Base-by-base conservation (phyloP, 2,888 invertebrate genomes). In the Sinodicranocentrus sp. region DNA sequence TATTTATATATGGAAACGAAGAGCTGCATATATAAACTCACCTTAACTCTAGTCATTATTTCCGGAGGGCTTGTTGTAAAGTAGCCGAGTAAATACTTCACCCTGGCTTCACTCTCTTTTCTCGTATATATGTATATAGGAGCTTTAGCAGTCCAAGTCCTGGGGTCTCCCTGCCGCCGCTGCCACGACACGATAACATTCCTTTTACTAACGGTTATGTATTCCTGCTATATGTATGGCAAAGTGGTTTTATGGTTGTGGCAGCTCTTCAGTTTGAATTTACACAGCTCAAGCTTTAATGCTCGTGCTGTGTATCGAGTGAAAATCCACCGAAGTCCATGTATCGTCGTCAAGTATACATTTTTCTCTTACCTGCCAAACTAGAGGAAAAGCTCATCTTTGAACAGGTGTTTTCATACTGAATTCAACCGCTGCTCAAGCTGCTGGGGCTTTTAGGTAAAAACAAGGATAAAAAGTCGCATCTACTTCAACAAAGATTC, bases 1-100 rank as follows among this genome's bases (percentile, higher is more conserved):
- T 57, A 59, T 72, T 63, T 63, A 63, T 63, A 63, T 44, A 28
- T 33, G 10, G 33, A 54, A n/a, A 28, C n/a, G 71, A 57, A 44
- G 28, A 71, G 57, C 57, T 71, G 48, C n/a, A n/a, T n/a, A n/a
- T n/a, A n/a, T n/a, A n/a, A 3, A 21, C 68, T 39, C 68, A 59
- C 59, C 61, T 61, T n/a, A 23, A 6, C 17, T 8, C 10, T n/a
- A 6, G 13, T 39, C 33, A 77, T 77, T 67, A 77, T 77, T 68
- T 57, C 77, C 77, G n/a, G 67, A 77, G 77, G 77, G 67, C 57
- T 76, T 77, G 54, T 65, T 76, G 52, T 28, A 76, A 76, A 67
- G 15, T 71, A 57, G 52, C 21, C 26, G 70, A 54, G 52, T 71
- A 71, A 71, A 52, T 71, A 39, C 25, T 71, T 71, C 54, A 71